These are phyloP conservation scores for Dicycla oo DNA, from an alignment of 2,888 invertebrate species.

Conservation along the genomic window DNA sequence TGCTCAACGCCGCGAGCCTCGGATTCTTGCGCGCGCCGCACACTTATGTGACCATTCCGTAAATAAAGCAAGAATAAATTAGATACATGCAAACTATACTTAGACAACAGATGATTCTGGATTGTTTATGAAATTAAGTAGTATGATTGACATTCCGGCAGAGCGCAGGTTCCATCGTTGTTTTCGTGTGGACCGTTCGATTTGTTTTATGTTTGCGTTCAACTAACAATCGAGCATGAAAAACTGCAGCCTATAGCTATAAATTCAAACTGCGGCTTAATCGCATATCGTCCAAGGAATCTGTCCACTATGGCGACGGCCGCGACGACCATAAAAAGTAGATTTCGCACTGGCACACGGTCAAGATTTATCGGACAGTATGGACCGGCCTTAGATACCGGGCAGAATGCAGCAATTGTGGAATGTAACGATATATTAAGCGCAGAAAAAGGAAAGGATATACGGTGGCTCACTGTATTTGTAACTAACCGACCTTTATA, in stretches of 20 bases:
- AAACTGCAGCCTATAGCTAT: conserved; percentile 75
- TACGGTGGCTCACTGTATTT: conserved; percentile 57
- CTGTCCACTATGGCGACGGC: conserved; percentile 76
- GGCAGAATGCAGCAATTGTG: conserved; percentile 71
- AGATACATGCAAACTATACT: conserved; percentile 54
- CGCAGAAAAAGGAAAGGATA: conserved; percentile 72
- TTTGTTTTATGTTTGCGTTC: conserved; percentile 57
- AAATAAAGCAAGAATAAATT: conserved; percentile 64
- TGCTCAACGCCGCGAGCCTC: conserved; percentile 63
- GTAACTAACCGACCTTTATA: conserved; percentile 62
- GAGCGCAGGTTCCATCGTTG: conserved; percentile 44
- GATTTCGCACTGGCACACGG: conserved; percentile 80
- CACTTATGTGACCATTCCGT: conserved; percentile 64
- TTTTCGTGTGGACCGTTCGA: conserved; percentile 43
- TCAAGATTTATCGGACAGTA: conserved; percentile 82
- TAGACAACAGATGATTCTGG: conserved; percentile 55
- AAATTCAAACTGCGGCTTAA: conserved; percentile 78
- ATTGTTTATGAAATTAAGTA: conserved; percentile 59
- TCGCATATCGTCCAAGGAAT: conserved; percentile 84
- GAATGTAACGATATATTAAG: conserved; percentile 78
- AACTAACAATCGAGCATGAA: conserved; percentile 74
- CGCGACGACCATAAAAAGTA: conserved; percentile 82
- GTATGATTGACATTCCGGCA: conserved; percentile 61
- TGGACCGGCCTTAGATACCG: conserved; percentile 78
- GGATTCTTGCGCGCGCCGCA: conserved; percentile 70